Evolutionary conservation across 2,797 vertebrate genomes (phyloP).

Genomic region (Tarsius wallacei): DNA sequence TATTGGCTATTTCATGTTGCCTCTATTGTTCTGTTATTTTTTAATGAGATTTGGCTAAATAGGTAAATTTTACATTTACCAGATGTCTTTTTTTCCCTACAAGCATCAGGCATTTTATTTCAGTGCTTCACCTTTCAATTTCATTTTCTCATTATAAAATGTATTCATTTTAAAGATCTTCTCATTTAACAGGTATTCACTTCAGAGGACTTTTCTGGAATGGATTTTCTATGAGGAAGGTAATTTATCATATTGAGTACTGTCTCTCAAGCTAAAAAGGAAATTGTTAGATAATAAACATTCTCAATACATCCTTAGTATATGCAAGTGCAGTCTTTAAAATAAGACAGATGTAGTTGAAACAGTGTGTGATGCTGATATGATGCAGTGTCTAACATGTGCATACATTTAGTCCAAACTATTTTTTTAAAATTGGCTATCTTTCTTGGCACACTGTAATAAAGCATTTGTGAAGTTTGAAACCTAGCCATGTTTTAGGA

Average conservation of each 20-base stretch:
- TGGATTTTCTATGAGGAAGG: slow-evolving; percentile 77
- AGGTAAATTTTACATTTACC: slow-evolving; percentile 55
- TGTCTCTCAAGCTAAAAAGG: slow-evolving; percentile 78
- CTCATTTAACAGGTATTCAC: slow-evolving; percentile 77
- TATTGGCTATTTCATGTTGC: slow-evolving; percentile 38
- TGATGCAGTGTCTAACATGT: neutral
- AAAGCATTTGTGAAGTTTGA: slow-evolving; percentile 24
- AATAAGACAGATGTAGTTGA: slow-evolving; percentile 54
- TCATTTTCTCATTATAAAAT: slow-evolving; percentile 81
- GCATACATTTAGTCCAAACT: neutral
- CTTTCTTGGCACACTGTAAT: slow-evolving; percentile 1
- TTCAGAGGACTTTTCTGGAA: slow-evolving; percentile 77
- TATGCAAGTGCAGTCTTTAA: slow-evolving; percentile 74
- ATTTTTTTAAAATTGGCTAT: slow-evolving; percentile 29
- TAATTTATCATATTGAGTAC: slow-evolving; percentile 81
- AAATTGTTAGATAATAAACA: slow-evolving; percentile 83
- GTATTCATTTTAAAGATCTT: slow-evolving; percentile 81
- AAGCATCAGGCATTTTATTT: slow-evolving; percentile 67
- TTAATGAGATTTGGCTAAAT: slow-evolving; percentile 30
- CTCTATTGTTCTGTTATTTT: neutral
- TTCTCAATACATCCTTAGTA: slow-evolving; percentile 46
- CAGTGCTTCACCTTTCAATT: slow-evolving; percentile 76
- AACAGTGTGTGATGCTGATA: neutral
- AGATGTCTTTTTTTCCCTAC: slow-evolving; percentile 47
- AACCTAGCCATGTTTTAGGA: slow-evolving; percentile 25